A percentile compares a stretch with the other conserved stretches of the same genome.
phyloP scores from a whole-genome alignment of 2,797 vertebrate genomes.

The Thaleichthys pacificus region DNA sequence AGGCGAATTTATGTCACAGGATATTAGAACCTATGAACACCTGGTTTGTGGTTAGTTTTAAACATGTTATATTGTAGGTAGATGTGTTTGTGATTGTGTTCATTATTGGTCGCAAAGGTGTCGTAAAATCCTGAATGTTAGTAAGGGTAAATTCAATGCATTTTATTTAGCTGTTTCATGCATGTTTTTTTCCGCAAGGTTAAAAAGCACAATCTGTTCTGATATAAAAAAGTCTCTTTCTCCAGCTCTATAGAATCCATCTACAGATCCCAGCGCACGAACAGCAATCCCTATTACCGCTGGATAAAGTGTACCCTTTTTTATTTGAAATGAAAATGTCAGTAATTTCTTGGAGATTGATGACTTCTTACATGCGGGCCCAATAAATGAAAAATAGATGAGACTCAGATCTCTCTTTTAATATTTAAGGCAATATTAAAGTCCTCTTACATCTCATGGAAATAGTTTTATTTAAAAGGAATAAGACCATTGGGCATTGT shows the following conservation, averaged over 20 bases:
- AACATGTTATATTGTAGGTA: background rate
- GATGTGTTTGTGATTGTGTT: background rate
- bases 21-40: conserved; percentile 52
- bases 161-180: conserved; percentile 70
- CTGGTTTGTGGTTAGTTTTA: conserved; percentile 50
- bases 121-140: background rate
- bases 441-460: conserved; percentile 80
- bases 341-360: conserved; percentile 87
- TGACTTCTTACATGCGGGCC: conserved; percentile 81
- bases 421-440: conserved; percentile 91
- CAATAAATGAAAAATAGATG: conserved; percentile 91
- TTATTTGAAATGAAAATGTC: conserved; percentile 88
- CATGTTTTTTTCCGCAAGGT: conserved; percentile 71
- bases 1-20: conserved; percentile 65
- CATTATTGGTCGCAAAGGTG: background rate
- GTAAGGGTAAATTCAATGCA: conserved; percentile 42
- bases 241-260: conserved; percentile 75
- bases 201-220: conserved; percentile 71
- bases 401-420: conserved; percentile 85
- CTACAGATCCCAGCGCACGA: conserved; percentile 73
- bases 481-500: conserved; percentile 87
- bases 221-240: conserved; percentile 64
- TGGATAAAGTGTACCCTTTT: conserved; percentile 87
- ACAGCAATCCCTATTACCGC: conserved; percentile 80
- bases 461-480: conserved; percentile 87